Percentiles rank a stretch among this genome's conserved stretches.
Conservation (phyloP, 2,113 vertebrate genomes). For the Tympanuchus pallidicinctus region DNA sequence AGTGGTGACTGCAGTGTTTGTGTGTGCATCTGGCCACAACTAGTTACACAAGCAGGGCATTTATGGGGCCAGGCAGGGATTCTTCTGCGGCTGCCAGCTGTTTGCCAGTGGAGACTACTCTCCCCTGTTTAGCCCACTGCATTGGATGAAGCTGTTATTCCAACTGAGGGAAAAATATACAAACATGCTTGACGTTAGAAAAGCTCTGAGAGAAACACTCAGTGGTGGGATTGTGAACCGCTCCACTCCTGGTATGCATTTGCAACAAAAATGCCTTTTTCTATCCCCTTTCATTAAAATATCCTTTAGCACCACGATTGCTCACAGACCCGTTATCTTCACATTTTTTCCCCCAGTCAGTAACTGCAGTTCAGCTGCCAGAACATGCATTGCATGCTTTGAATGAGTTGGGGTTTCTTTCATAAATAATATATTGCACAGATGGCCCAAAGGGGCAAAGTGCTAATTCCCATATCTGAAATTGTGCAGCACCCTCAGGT, state of each 20-base stretch:
- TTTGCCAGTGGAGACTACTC: neutral
- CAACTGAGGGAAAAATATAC: neutral
- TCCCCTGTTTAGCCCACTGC: constrained; percentile 9
- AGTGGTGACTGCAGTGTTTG: neutral
- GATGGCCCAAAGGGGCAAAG: neutral
- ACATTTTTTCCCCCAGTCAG: neutral
- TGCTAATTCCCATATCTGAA: neutral
- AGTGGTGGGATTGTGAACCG: neutral
- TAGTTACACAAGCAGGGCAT: neutral
- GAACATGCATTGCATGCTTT: neutral
- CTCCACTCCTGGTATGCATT: neutral
- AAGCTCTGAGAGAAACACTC: neutral
- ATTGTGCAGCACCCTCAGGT: neutral
- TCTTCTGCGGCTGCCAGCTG: neutral
- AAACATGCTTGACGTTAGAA: neutral
- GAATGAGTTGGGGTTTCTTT: neutral
- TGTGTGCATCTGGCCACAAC: neutral
- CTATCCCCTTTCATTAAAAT: neutral
- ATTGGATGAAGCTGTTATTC: constrained; percentile 44
- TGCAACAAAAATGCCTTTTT: neutral
- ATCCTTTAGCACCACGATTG: neutral
- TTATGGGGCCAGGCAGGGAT: neutral
- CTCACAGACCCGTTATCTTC: neutral
- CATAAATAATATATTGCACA: neutral
- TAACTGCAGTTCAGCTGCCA: neutral